phyloP scores from a whole-genome alignment of 2,888 invertebrate species.

The Capitulum mitella region DNA sequence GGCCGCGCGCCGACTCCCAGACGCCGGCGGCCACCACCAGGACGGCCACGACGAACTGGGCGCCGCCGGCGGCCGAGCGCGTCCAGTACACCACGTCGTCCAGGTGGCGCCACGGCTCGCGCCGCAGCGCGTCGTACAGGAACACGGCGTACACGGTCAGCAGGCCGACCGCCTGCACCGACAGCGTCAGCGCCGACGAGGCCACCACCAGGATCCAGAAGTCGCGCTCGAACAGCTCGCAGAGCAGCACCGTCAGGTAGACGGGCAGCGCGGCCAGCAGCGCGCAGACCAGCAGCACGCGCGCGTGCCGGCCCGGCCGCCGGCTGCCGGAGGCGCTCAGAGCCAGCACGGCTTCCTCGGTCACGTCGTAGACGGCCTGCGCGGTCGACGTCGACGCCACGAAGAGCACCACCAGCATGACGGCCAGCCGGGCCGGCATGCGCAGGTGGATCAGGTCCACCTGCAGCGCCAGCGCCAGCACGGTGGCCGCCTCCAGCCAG shows the following conservation, averaged over 20 bases:
- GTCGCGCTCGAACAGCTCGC: conserved; percentile 46
- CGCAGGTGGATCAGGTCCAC: conserved; percentile 49
- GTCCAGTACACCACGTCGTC: conserved; percentile 50
- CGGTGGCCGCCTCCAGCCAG: conserved; percentile 50
- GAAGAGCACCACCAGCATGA: conserved; percentile 50
- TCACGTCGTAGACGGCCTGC: conserved; percentile 50
- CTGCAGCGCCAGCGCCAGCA: conserved; percentile 50
- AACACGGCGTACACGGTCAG: conserved; percentile 48
- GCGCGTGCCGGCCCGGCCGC: conserved; percentile 42
- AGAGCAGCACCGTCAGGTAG: conserved; percentile 46
- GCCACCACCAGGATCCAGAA: conserved; percentile 51
- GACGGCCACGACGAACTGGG: conserved; percentile 50
- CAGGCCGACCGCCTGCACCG: conserved; percentile 48
- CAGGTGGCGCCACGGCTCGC: conserved; percentile 48
- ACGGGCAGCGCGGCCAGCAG: conserved; percentile 46
- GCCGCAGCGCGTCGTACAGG: conserved; percentile 45
- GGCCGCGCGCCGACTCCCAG: conserved; percentile 45
- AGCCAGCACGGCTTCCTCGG: conserved; percentile 48
- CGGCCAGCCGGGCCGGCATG: conserved; percentile 47
- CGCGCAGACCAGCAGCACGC: conserved; percentile 44
- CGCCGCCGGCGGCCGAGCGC: conserved; percentile 45
- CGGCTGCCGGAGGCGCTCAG: conserved; percentile 46
- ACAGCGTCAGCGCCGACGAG: conserved; percentile 48
- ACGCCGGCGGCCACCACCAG: conserved; percentile 50
- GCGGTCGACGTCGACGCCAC: conserved; percentile 51